These are phyloP conservation scores for Choloepus hoffmanni DNA, from an alignment of 2,113 vertebrate species.

Conservation along the genomic window DNA sequence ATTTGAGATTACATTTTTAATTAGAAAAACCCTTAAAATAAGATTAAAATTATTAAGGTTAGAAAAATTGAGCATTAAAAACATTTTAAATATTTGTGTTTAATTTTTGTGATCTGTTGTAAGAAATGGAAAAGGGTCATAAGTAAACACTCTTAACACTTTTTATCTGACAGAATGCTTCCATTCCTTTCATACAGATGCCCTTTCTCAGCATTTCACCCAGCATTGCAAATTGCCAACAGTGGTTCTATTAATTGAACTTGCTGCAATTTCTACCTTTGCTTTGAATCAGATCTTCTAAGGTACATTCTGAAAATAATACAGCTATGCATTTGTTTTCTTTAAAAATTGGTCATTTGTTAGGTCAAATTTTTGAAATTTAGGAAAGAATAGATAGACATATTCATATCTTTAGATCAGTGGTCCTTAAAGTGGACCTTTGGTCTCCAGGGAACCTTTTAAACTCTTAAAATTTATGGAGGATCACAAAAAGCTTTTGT, in stretches of 20 bases:
- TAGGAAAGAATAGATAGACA: background rate
- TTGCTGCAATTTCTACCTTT: background rate
- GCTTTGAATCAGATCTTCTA: background rate
- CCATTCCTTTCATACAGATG: background rate
- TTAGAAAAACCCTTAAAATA: background rate
- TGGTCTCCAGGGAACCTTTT: background rate
- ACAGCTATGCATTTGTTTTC: background rate
- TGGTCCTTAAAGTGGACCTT: background rate
- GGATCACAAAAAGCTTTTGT: background rate
- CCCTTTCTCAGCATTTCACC: background rate
- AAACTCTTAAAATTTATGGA: slow-evolving; percentile 8
- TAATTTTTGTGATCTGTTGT: background rate
- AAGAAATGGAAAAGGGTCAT: background rate
- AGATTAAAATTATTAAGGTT: background rate
- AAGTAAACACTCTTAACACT: background rate
- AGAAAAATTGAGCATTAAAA: background rate
- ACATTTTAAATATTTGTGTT: background rate
- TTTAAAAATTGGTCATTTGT: slow-evolving; percentile 39
- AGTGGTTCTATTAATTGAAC: background rate
- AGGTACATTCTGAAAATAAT: slow-evolving; percentile 49
- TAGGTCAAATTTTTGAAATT: slow-evolving; percentile 18
- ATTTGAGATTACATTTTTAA: slow-evolving; percentile 1
- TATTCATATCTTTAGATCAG: background rate
- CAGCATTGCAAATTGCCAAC: background rate
- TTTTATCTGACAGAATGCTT: slow-evolving; percentile 2